Base-by-base conservation (phyloP, 2,113 vertebrate genomes). In the Ctenomys sociabilis region DNA sequence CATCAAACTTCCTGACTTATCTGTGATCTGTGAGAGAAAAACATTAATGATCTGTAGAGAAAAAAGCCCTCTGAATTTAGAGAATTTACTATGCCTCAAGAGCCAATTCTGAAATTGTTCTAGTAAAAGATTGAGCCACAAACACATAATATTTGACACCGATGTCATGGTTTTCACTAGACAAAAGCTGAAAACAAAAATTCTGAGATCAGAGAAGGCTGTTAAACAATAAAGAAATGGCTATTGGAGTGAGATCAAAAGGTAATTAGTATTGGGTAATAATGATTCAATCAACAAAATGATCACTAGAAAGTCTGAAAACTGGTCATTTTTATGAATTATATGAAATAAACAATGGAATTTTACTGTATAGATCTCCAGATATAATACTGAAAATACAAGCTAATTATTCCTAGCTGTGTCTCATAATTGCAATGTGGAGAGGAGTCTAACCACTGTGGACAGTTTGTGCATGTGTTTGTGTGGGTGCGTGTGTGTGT, bases 381-480 rank as follows among this genome's bases (percentile, higher is more conserved):
- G 7, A 43, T 64, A 63, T 66, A 86, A 70, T 43, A 78, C 10
- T 49, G 7, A 81, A 88, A 90, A 40, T 30, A 1, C 30, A 8
- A n/a, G 9, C 13, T 77, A 86, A 61, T 87, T 75, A 9, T 19
- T 83, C 35, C 28, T 59, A 32, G 9, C 43, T 78, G 49, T 91
- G 49, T 77, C 4, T 52, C 45, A 78, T 87, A 85, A 52, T 24
- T 54, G 12, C 6, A 82, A 87, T n/a, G 49, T 72, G 43, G 28
- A 85, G 0, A 88, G 7, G 14, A 37, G 0, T 12, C 32, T 52
- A 13, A 73, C 28, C 49, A 73, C 2, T 3, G 1, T 2, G 21
- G 22, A 13, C 22, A 63, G 26, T 92, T 77, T 87, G 28, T 70
- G 45, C 35, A 2, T 57, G 9, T 57, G 17, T 54, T 14, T n/a